phyloP scores from a whole-genome alignment of 2,113 vertebrate genomes.

The Megaceryle torquata region DNA sequence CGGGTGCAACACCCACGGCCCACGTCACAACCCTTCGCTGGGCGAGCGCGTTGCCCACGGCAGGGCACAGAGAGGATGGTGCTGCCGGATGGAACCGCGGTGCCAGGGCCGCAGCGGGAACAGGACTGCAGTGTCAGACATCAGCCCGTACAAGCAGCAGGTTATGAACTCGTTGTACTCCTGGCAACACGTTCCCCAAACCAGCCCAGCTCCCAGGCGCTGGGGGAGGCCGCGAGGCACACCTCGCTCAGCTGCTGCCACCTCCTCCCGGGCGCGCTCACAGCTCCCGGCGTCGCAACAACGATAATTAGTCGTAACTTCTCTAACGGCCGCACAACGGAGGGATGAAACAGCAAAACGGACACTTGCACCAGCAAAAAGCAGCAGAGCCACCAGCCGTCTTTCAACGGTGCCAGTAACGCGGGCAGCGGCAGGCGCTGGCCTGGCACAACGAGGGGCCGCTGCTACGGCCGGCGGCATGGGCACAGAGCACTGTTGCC shows the following conservation, averaged over 20 bases:
- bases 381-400: neutral
- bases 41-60: fast-evolving
- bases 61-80: neutral
- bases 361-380: neutral
- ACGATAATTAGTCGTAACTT: neutral
- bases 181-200: neutral
- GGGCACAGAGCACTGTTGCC: fast-evolving
- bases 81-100: fast-evolving
- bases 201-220: neutral
- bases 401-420: fast-evolving
- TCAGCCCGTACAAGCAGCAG: fast-evolving
- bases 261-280: fast-evolving
- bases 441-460: fast-evolving
- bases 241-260: neutral
- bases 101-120: fast-evolving
- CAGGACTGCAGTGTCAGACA: fast-evolving
- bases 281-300: fast-evolving
- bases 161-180: fast-evolving
- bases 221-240: fast-evolving
- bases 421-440: fast-evolving
- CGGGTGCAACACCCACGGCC: fast-evolving
- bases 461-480: fast-evolving
- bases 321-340: fast-evolving
- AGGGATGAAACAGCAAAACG: neutral
- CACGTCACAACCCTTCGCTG: neutral